Base-by-base conservation (phyloP, 2,113 vertebrate genomes). In the Pyxicephalus adspersus region DNA sequence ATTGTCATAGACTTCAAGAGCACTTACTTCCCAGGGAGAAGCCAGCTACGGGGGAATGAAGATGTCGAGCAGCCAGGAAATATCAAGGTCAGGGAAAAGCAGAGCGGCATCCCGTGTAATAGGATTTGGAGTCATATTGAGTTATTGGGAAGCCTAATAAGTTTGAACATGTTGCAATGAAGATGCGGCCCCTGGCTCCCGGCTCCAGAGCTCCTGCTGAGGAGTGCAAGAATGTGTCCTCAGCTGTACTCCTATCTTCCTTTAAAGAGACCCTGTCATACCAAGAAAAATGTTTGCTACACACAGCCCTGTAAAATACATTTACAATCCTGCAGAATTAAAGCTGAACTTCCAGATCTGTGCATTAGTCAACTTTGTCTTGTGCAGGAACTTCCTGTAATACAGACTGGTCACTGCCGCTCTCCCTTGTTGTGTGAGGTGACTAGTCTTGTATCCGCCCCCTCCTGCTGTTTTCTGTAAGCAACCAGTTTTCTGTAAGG, bases 111-210 rank as follows among this genome's bases (percentile, higher is more conserved):
- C 55, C 58, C 63, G 86, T 64, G 73, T 84, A 73, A 83, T 78
- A 65, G 64, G 17, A 84, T 87, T 84, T 65, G 80, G 76, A 86
- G 45, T 54, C 83, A 57, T 28, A 85, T 80, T 86, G 77, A 87
- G 79, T 89, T 86, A 79, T 86, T 86, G 87, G 86, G 83, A 78
- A 87, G 83, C n/a, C 79, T 84, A 67, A 22, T 70, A 81, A 76
- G 85, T 82, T 73, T 51, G 22, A 15, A 9, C 55, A 82, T 84
- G 61, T 76, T 86, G 84, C 77, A 86, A 63, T 66, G 72, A 87
- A 85, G 83, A 84, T 83, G 66, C 76, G 79, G 86, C 61, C 63
- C 23, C 61, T 51, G 31, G 86, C 85, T 86, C 50, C 60, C 72
- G 5, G 0, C 77, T 87, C 81, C 50, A 28, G 19, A 15, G 15